Conservation (phyloP, 2,113 vertebrate genomes). For the Apeltes quadracus region DNA sequence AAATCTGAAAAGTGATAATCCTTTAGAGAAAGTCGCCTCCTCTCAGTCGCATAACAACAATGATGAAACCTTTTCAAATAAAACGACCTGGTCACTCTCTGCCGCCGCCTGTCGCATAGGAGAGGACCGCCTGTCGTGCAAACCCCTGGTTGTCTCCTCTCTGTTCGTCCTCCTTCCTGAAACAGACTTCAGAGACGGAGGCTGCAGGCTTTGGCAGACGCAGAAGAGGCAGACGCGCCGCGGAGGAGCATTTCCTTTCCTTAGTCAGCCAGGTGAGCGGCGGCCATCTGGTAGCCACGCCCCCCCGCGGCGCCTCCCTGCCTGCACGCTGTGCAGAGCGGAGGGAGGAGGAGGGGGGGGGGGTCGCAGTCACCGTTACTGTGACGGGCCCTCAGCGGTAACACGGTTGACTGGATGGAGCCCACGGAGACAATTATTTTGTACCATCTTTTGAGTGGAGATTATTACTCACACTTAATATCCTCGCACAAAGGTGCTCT, state of each 20-base stretch:
- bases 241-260: constrained; percentile 59
- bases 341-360: no score
- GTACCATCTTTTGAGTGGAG: constrained; percentile 1
- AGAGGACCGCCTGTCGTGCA: no score
- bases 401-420: constrained; percentile 15
- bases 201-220: constrained; percentile 52
- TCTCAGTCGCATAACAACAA: constrained; percentile 33
- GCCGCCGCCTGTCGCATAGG: constrained; percentile 36
- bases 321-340: constrained; percentile 21
- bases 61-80: constrained; percentile 44
- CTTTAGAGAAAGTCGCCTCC: constrained; percentile 26
- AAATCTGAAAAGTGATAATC: constrained; percentile 63
- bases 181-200: constrained; percentile 50
- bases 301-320: constrained; percentile 7
- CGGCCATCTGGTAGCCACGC: constrained; percentile 57
- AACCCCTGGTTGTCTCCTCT: constrained; percentile 29
- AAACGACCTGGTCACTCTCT: no score
- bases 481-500: constrained; percentile 5
- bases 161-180: constrained; percentile 27
- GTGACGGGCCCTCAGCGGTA: constrained; percentile 17
- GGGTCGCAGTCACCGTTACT: constrained; percentile 15
- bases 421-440: constrained; percentile 20
- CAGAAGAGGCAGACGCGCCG: constrained; percentile 49
- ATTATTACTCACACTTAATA: constrained; percentile 21
- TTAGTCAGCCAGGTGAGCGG: constrained; percentile 67